Percentiles rank a stretch among this genome's conserved stretches.
Conservation (phyloP, 2,113 vertebrate genomes). For the Patagioenas fasciata region DNA sequence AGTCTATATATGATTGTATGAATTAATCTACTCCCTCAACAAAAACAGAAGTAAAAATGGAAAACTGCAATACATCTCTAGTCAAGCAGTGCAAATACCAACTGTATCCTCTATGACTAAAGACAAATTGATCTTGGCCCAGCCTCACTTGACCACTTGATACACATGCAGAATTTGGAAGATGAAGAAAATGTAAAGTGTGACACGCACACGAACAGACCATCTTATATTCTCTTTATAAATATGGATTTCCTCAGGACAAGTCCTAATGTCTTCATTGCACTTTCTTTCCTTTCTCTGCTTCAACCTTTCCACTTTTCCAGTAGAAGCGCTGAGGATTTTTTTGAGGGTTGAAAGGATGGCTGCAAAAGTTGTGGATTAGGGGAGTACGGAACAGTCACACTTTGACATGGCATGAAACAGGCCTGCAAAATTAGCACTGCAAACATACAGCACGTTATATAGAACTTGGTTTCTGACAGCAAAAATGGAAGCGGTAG, state of each 20-base stretch:
- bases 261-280: not conserved
- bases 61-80: not conserved
- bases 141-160: not conserved
- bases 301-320: not conserved
- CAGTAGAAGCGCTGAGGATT: not conserved
- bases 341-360: not conserved
- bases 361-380: not conserved
- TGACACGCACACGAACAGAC: rapidly evolving
- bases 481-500: not conserved
- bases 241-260: not conserved
- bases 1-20: not conserved
- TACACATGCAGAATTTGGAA: not conserved
- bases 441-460: not conserved
- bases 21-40: not conserved
- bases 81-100: not conserved
- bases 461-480: not conserved
- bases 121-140: not conserved
- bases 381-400: not conserved
- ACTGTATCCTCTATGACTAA: not conserved
- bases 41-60: not conserved
- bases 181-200: not conserved
- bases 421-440: not conserved
- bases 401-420: not conserved
- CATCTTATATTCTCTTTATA: not conserved
- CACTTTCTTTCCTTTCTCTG: not conserved